Evolutionary conservation across 2,797 vertebrate species (phyloP).

Genomic region (Antrozous pallidus): DNA sequence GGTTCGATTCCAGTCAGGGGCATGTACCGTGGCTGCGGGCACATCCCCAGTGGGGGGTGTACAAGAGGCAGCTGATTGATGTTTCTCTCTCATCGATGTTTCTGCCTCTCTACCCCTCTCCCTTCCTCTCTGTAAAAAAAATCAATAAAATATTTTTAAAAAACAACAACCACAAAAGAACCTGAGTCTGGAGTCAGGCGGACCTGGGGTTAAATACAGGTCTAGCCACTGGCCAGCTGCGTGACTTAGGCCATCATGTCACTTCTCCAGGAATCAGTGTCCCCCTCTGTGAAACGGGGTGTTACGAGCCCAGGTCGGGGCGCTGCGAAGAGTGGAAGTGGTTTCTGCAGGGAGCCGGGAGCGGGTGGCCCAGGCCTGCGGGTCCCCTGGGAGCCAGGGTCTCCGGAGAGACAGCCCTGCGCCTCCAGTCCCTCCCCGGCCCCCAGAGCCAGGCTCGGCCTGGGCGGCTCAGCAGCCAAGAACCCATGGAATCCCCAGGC

Average conservation of each 20-base stretch:
- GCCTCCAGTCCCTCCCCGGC: neutral
- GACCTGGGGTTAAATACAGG: neutral
- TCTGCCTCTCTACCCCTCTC: too few species aligned
- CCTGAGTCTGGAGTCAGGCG: neutral
- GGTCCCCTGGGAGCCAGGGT: neutral
- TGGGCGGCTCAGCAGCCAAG: neutral
- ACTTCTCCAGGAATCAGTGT: neutral
- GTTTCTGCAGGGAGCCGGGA: neutral
- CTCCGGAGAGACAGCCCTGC: neutral
- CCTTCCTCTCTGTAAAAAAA: too few species aligned
- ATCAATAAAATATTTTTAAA: too few species aligned
- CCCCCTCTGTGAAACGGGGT: neutral
- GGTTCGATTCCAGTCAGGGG: too few species aligned
- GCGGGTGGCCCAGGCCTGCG: neutral
- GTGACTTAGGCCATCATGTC: neutral
- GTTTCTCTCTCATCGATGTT: too few species aligned
- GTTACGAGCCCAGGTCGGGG: too few species aligned
- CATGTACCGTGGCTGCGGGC: too few species aligned
- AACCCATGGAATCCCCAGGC: neutral
- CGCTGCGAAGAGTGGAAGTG: too few species aligned
- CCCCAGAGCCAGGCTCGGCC: neutral
- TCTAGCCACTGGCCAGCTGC: neutral
- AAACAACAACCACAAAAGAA: neutral
- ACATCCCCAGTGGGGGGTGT: too few species aligned
- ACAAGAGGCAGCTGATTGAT: too few species aligned